Base-by-base conservation (phyloP, 2,113 vertebrate species). In the Junco hyemalis region DNA sequence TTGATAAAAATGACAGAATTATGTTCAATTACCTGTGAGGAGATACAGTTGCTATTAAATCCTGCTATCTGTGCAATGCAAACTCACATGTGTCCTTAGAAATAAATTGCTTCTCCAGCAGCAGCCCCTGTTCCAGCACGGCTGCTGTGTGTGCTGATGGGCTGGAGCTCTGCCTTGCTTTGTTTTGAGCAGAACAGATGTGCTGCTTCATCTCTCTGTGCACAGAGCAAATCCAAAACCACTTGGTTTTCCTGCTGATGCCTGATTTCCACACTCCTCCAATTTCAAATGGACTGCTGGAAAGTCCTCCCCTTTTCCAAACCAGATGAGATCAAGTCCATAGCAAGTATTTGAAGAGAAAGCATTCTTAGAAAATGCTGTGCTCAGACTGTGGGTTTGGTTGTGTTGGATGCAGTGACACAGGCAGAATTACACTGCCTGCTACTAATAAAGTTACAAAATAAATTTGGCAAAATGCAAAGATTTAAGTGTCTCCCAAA, bases 1-100 rank as follows among this genome's bases (percentile, higher is more conserved):
- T 70, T 88, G 76, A 86, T 77, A 88, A 92, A 89, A 92, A 61
- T 69, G 71, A 77, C 50, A 90, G 71, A 80, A 80, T 88, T 77
- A 53, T 88, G 80, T 80, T 88, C 68, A 31, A n/a, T 80, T 93
- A 86, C 50, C 64, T 88, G 25, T 44, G 51, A 36, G 48, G 23
- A 82, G 48, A 77, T 80, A 64, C 1, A 53, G 13, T 69, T 38
- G 9, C 68, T 93, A 76, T 74, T 72, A 91, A 92, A 77, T 69
- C 28, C 25, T 73, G 3, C 72, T 88, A 65, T 86, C 86, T 95
- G 8, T 65, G 76, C 86, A 77, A 77, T 14, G 20, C 33, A 57
- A 95, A 63, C 72, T 70, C 81, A 73, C 17, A 31, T 12, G 5
- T 73, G 56, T 61, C 56, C 45, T 86, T 36, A 66, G 50, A 81